Base-by-base conservation (phyloP, 1,140 invertebrate species). In the Pseudoatta argentina region DNA sequence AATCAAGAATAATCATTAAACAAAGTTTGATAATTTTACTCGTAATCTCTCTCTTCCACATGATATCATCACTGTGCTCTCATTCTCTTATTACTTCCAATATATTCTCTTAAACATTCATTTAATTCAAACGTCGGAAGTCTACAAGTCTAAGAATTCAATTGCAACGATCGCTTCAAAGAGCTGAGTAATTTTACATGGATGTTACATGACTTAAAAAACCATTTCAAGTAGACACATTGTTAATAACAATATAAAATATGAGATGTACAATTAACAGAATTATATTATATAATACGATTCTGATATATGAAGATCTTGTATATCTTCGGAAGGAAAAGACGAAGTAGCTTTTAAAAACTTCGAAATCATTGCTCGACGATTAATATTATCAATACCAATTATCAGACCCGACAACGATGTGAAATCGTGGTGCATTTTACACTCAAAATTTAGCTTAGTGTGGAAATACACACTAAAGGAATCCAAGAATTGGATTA, bases 1-100 rank as follows among this genome's bases (percentile, higher is more conserved):
- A 21, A 73, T 57, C 5, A 57, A 57, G 8, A 39, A 55, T 71
- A 72, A 72, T 73, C 8, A 57, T 72, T 30, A 53, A 55, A 30
- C 55, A 53, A 7, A 34, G 34, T 57, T 14, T 27, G 4, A 72
- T 72, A n/a, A 5, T 14, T 12, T 16, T 34, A 39, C 3, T n/a
- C 27, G 10, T 10, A 18, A 55, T 57, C 4, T 39, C 24, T 57
- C 4, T 39, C 24, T 72, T 53, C 3, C 8, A 39, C 14, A 34
- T 51, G 6, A 39, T 34, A 12, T 55, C 7, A 72, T 72, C 2
- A 34, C 18, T 34, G 12, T 14, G 2, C n/a, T 73, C n/a, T 73
- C 34, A 73, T 73, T 34, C 21, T 5, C 34, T 5, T n/a, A 4
- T 55, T 1, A 27, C 4, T 51, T 51, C 3, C 48, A 4, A 72